These are phyloP conservation scores for Zenarchopterus dispar DNA, from an alignment of 2,797 vertebrate genomes.

Conservation along the genomic window DNA sequence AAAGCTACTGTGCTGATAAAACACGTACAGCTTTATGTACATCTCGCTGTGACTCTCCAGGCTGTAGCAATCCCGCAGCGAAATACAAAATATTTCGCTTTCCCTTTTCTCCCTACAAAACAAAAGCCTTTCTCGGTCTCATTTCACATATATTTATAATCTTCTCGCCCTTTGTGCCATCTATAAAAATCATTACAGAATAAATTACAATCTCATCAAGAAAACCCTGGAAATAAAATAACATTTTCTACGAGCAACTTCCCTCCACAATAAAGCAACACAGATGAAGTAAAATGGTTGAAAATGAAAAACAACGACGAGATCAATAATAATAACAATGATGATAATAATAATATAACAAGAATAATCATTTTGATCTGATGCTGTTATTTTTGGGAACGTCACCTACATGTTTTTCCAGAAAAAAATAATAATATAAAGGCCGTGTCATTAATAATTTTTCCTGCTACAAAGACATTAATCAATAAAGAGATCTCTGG, in stretches of 20 bases:
- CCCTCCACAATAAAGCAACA: constrained; percentile 48
- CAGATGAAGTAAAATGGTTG: constrained; percentile 64
- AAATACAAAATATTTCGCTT: constrained; percentile 44
- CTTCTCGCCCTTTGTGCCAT: constrained; percentile 83
- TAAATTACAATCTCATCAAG: constrained; percentile 82
- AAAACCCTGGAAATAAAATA: constrained; percentile 63
- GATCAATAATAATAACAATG: constrained; percentile 42
- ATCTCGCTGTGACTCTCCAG: constrained; percentile 87
- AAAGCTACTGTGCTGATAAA: constrained; percentile 84
- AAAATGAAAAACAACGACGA: constrained; percentile 45
- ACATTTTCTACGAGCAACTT: constrained; percentile 41
- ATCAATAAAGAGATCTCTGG: neutral
- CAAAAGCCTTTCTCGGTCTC: constrained; percentile 80
- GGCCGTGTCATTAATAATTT: constrained; percentile 27
- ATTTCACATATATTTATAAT: constrained; percentile 77
- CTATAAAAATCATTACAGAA: constrained; percentile 80
- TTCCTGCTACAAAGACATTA: neutral
- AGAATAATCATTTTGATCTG: constrained; percentile 64
- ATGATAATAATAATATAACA: constrained; percentile 67
- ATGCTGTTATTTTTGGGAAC: constrained; percentile 56
- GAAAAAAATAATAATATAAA: constrained; percentile 26
- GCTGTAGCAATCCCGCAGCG: constrained; percentile 77
- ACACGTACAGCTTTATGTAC: constrained; percentile 86
- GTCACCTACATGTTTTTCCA: constrained; percentile 43
- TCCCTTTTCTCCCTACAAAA: constrained; percentile 50